Evolutionary conservation across 2,797 vertebrate species (phyloP).

Genomic region (Sparidentex hasta): DNA sequence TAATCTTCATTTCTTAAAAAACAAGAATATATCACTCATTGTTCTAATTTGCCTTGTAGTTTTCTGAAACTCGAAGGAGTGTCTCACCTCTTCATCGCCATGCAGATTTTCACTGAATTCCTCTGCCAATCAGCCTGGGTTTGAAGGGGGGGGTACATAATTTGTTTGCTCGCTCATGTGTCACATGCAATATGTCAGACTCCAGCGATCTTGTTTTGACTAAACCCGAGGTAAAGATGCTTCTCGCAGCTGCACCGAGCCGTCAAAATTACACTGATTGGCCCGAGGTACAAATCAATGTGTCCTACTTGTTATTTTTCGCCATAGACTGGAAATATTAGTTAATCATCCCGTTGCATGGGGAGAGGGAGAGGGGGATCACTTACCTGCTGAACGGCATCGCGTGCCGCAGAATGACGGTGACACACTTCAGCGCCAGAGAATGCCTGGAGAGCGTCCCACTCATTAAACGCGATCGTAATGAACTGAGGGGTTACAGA

Average conservation of each 20-base stretch:
- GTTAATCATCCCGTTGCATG: conserved; percentile 11
- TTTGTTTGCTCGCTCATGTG: conserved; percentile 66
- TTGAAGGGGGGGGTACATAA: conserved; percentile 30
- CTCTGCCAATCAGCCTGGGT: conserved; percentile 35
- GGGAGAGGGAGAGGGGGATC: background rate
- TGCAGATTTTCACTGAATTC: conserved; percentile 20
- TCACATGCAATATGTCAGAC: conserved; percentile 52
- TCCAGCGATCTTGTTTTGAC: conserved; percentile 34
- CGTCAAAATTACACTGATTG: conserved; percentile 28
- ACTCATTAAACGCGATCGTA: conserved; percentile 67
- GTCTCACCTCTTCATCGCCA: conserved; percentile 13
- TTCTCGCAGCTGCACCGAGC: conserved; percentile 20
- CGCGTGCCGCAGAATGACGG: background rate
- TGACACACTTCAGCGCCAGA: conserved; percentile 40
- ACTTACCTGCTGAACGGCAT: conserved; percentile 12
- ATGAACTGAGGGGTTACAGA: conserved; percentile 63
- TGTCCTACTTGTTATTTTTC: conserved; percentile 2
- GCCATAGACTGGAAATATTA: background rate
- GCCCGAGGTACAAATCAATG: conserved; percentile 25
- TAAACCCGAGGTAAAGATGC: conserved; percentile 35
- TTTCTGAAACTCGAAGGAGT: conserved; percentile 18
- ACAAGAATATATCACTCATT: background rate
- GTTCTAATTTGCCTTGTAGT: background rate
- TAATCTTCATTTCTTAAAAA: background rate
- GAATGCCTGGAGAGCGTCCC: conserved; percentile 59